phyloP scores from a whole-genome alignment of 1,140 invertebrate species.

The Argopecten irradians region DNA sequence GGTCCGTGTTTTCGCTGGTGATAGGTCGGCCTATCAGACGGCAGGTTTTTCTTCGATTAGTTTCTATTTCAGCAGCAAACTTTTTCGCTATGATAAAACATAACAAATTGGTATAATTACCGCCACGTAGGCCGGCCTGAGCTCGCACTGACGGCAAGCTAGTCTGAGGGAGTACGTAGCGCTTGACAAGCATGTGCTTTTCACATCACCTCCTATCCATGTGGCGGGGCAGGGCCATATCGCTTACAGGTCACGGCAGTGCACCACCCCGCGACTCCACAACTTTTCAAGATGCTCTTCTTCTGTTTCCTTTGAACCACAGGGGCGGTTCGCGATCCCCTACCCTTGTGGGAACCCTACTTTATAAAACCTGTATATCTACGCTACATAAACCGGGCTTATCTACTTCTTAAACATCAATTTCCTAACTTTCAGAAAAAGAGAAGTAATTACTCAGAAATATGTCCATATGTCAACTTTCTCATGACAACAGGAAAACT shows the following conservation, averaged over 20 bases:
- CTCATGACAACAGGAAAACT: neutral
- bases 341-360: neutral
- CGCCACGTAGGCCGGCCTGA: neutral
- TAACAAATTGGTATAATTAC: constrained; percentile 23
- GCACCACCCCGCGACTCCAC: constrained; percentile 10
- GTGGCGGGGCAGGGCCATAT: constrained; percentile 12
- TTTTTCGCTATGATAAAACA: neutral
- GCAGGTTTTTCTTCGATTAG: constrained; percentile 21
- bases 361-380: neutral
- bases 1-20: neutral
- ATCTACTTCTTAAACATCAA: constrained; percentile 2
- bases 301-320: constrained; percentile 21
- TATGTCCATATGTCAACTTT: constrained; percentile 22
- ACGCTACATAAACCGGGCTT: constrained; percentile 14
- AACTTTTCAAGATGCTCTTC: constrained; percentile 21
- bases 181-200: constrained; percentile 21
- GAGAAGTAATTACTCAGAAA: constrained; percentile 17
- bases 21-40: neutral
- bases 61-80: constrained; percentile 7
- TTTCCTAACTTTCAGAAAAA: constrained; percentile 4
- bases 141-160: neutral
- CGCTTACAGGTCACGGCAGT: neutral
- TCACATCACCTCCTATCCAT: constrained; percentile 20
- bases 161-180: neutral
- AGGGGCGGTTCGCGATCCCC: neutral